Evolutionary conservation across 2,888 invertebrate genomes (phyloP), one percentile per base, ranked within the genome.

Genomic region (Epinotia bilunana): DNA sequence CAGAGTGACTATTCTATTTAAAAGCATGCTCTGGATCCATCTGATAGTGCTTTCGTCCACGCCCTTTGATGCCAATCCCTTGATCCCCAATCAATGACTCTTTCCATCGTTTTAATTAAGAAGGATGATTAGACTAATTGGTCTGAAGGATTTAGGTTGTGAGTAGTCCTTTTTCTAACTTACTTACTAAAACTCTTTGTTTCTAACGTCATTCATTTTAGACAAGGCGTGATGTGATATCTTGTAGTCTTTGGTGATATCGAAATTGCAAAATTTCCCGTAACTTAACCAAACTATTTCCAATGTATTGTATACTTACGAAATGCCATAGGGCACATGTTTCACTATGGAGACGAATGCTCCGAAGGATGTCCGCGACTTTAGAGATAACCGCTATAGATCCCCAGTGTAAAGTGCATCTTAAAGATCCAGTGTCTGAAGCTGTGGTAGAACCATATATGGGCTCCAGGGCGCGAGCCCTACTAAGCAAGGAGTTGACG

Each of bases 301-400:
- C 53, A 53, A 53, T 53, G 53, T 53, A 53, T 13, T 53, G 53
- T 53, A n/a, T 6, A 5, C 53, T 53, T 53, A n/a, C 6, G 53
- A 53, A 53, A n/a, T 53, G 53, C 53, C 53, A 43, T 55, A 76
- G 73, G 13, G 74, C 76, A 7, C 71, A 78, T 5, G 61, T 13
- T 16, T 53, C 67, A 16, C 80, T n/a, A 74, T 77, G 55, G 71
- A 76, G 53, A 20, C 18, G 18, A 53, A 53, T 53, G 16, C 53
- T 53, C 7, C 16, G 53, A 53, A 53, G n/a, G n/a, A 53, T 53
- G 53, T 53, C 53, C 53, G 53, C 6, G 5, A 53, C 53, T 53
- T 7, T 53, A n/a, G 53, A 53, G n/a, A 53, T 53, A 53, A 53
- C 53, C 7, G 53, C 53, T 6, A 53, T 53, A 53, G 53, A 53